phyloP scores from a whole-genome alignment of 1,140 invertebrate genomes.

The Ruditapes philippinarum region DNA sequence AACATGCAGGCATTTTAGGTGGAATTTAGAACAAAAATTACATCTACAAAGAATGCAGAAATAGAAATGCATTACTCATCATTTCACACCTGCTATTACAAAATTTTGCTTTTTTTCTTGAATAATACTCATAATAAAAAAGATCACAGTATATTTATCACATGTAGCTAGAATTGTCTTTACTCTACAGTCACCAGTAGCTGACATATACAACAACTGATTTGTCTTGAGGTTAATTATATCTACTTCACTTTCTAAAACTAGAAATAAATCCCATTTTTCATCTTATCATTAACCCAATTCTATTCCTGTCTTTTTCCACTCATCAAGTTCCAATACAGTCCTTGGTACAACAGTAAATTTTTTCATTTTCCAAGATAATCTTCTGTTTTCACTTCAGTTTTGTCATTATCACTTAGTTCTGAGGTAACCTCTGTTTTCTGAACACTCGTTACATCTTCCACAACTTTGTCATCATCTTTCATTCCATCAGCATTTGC shows the following conservation, averaged over 20 bases:
- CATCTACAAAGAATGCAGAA: too few species aligned
- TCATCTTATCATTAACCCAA: too few species aligned
- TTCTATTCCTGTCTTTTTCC: too few species aligned
- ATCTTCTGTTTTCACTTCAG: conserved; percentile 58
- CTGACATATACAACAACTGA: neutral
- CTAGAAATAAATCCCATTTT: neutral
- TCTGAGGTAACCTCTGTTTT: conserved; percentile 36
- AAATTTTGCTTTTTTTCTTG: too few species aligned
- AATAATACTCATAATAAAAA: too few species aligned
- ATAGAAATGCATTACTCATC: too few species aligned
- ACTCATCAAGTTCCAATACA: too few species aligned
- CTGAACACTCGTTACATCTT: conserved; percentile 52
- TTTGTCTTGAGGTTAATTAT: neutral
- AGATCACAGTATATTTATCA: neutral
- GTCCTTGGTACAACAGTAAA: too few species aligned
- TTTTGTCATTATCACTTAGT: conserved; percentile 49
- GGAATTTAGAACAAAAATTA: too few species aligned
- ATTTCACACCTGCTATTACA: too few species aligned
- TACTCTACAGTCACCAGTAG: neutral
- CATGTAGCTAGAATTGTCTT: neutral
- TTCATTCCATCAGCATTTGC: neutral
- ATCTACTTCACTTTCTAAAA: neutral
- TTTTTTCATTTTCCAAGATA: conserved; percentile 22
- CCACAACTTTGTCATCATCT: conserved; percentile 18
- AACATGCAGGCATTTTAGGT: too few species aligned